phyloP scores from a whole-genome alignment of 2,888 invertebrate species.

The Monoplex corrugatus region DNA sequence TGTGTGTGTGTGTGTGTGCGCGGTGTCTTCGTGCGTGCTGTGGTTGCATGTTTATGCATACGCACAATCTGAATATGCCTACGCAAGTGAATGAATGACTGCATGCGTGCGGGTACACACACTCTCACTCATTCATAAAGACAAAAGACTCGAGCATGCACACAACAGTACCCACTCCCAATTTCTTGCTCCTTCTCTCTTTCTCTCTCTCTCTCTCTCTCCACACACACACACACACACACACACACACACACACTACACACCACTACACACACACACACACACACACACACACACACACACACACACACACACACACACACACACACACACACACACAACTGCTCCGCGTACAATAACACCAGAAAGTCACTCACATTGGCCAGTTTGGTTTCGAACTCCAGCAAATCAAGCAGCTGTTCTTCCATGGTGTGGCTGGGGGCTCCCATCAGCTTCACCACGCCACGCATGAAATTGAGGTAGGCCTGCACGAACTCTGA shows the following conservation, averaged over 20 bases:
- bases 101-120: neutral
- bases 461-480: constrained; percentile 90
- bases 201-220: neutral
- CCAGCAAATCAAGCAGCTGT: constrained; percentile 88
- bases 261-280: neutral
- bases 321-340: too few species aligned
- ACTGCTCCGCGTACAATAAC: too few species aligned
- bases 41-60: too few species aligned
- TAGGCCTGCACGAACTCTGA: constrained; percentile 87
- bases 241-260: neutral
- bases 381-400: constrained; percentile 90
- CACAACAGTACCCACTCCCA: too few species aligned
- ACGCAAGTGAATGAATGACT: too few species aligned
- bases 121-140: too few species aligned
- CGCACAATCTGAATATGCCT: too few species aligned
- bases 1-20: neutral
- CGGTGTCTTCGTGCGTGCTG: too few species aligned
- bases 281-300: too few species aligned
- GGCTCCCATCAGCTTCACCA: constrained; percentile 90
- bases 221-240: neutral
- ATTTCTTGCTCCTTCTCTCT: neutral
- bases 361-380: constrained; percentile 84
- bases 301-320: too few species aligned
- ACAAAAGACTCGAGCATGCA: too few species aligned
- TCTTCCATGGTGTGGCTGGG: constrained; percentile 83